Evolutionary conservation across 2,888 invertebrate genomes (phyloP), one percentile per base, ranked within the genome.

Genomic region (Eilema griseolum): DNA sequence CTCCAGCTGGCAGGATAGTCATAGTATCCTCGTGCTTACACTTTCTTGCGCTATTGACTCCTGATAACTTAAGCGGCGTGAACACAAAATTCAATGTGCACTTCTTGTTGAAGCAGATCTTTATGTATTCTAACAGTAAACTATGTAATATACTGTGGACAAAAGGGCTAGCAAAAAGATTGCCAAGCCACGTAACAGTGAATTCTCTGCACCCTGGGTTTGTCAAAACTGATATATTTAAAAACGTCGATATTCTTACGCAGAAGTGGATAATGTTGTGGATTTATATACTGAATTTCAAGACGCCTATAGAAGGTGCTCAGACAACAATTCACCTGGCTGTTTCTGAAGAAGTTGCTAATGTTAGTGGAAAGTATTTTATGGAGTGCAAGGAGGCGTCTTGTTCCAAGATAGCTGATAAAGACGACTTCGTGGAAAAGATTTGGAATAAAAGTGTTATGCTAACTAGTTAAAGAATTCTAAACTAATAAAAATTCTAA

Each of bases 191-290:
- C 5, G 96, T 98, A 0, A 97, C 97, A 0, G 33, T 37, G 33
- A 37, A 37, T 37, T 37, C 33, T 37, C 33, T 37, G 33, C 33
- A 37, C 33, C 33, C 98, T 0, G 98, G 98, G 20, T 92, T 97
- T 87, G 97, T 98, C 56, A 97, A 97, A 86, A 97, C 97, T 0
- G 97, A 97, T 23, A 98, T 98, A 67, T 98, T 97, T 96, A 95
- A 97, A 56, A 97, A 95, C 41, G 8, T 41, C 20, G 96, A 96
- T 0, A 65, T 75, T 1, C 10, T 41, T 3, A 41, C 4, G 16
- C 88, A 96, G 1, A 96, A 95, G 26, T 90, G 96, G 0, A 76
- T 97, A 74, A 88, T 93, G 74, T 83, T 96, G 10, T 88, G 97
- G 3, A 91, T 96, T 0, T 96, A 96, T 81, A 89, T 95, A 0